Evolutionary conservation across 2,888 invertebrate genomes (phyloP).

Genomic region (Lathronympha strigana): DNA sequence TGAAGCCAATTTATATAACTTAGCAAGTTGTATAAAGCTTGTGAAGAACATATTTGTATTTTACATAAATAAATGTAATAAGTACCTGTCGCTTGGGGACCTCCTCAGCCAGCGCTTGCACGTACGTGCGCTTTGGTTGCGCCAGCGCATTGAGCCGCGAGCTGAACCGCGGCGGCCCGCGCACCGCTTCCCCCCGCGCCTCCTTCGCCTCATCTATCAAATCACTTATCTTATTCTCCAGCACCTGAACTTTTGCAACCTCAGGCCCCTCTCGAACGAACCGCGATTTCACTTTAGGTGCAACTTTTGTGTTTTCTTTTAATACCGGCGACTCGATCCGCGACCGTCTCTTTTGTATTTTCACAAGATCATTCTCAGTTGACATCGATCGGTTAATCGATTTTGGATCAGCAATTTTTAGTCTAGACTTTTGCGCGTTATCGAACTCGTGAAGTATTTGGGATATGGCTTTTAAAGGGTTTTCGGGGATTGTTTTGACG

Average conservation of each 20-base stretch:
- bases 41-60: neutral
- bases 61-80: too few relatives aligned
- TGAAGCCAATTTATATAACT: too few relatives aligned
- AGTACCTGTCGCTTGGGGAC: constrained; percentile 53
- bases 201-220: constrained; percentile 75
- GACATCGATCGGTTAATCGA: constrained; percentile 54
- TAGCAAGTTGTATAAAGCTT: too few relatives aligned
- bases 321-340: constrained; percentile 53
- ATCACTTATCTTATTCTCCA: constrained; percentile 60
- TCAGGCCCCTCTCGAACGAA: constrained; percentile 46
- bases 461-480: constrained; percentile 74
- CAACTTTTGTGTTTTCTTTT: neutral
- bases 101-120: constrained; percentile 67
- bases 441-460: constrained; percentile 72
- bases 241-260: constrained; percentile 48
- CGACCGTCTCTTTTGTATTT: constrained; percentile 52
- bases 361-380: constrained; percentile 50
- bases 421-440: constrained; percentile 64
- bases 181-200: constrained; percentile 76
- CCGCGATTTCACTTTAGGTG: constrained; percentile 1
- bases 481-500: constrained; percentile 53
- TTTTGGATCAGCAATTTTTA: constrained; percentile 56
- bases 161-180: constrained; percentile 65
- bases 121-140: constrained; percentile 70
- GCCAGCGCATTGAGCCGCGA: constrained; percentile 70